These are phyloP conservation scores for Cheirogaleus medius DNA, from an alignment of 2,113 vertebrate genomes.

Conservation along the genomic window DNA sequence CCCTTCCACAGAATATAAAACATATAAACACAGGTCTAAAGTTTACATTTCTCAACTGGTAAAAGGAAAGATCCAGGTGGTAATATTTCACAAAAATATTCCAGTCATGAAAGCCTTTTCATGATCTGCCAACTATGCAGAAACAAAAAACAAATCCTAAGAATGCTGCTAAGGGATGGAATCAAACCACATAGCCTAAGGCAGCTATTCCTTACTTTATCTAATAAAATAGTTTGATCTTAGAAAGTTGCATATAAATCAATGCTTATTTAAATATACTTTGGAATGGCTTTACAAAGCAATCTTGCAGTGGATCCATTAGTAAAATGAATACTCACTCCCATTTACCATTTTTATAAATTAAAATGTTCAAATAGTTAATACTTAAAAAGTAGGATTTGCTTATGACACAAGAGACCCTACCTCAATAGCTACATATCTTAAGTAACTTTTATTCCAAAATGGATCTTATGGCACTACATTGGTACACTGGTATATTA, in stretches of 20 bases:
- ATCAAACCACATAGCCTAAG: constrained; percentile 14
- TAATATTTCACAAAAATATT: constrained; percentile 48
- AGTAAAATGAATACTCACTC: constrained; percentile 47
- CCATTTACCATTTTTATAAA: constrained; percentile 34
- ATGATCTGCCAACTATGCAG: not conserved
- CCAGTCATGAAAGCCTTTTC: not conserved
- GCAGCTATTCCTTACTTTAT: constrained; percentile 7
- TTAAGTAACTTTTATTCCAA: constrained; percentile 17
- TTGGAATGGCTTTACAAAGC: constrained; percentile 32
- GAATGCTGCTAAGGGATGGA: not conserved
- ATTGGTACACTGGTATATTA: not conserved
- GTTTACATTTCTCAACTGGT: constrained; percentile 3
- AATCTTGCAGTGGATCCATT: constrained; percentile 14
- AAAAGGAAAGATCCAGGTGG: not conserved
- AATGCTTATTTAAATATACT: constrained; percentile 48
- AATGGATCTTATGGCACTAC: not conserved
- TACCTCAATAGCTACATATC: not conserved
- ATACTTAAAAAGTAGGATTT: constrained; percentile 46
- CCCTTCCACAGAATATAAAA: constrained; percentile 11
- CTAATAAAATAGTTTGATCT: constrained; percentile 56
- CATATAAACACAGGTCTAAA: not conserved
- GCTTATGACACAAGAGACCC: not conserved
- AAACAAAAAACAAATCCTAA: constrained; percentile 40
- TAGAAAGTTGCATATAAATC: constrained; percentile 44
- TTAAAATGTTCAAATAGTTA: constrained; percentile 34